Evolutionary conservation across 2,888 invertebrate genomes (phyloP).

Genomic region (Stegophylla sp.): DNA sequence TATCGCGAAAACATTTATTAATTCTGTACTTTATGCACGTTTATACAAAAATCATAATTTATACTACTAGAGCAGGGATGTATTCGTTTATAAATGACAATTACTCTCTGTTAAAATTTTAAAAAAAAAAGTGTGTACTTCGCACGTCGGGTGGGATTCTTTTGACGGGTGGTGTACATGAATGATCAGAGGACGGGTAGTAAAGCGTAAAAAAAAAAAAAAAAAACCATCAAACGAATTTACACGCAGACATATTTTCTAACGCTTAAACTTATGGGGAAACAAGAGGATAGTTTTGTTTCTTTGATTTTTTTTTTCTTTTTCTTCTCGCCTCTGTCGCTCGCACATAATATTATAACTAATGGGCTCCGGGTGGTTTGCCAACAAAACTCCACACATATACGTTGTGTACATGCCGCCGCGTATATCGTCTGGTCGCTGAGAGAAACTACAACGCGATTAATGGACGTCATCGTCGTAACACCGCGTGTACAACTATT

Average conservation of each 20-base stretch:
- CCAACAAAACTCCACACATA: constrained; percentile 17
- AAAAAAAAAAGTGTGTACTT: no score
- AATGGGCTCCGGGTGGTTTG: constrained; percentile 31
- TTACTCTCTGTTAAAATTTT: no score
- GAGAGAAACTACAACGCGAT: constrained; percentile 28
- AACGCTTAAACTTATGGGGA: neutral
- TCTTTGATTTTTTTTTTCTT: constrained; percentile 2
- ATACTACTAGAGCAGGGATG: no score
- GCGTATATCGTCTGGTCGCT: no score
- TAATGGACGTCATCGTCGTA: constrained; percentile 1
- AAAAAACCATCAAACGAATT: constrained; percentile 23
- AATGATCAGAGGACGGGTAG: neutral
- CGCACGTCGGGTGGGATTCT: no score
- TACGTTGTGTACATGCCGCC: neutral
- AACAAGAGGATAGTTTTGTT: constrained; percentile 4
- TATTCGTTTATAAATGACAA: no score
- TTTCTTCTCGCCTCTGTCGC: neutral
- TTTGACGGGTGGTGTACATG: neutral
- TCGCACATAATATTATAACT: neutral
- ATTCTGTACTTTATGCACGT: no score
- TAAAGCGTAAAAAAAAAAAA: no score
- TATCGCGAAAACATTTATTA: no score
- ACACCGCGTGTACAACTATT: neutral
- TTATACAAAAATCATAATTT: no score
- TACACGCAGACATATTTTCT: constrained; percentile 14